Conservation (phyloP, 2,797 vertebrate species). For the Sardinella longiceps region DNA sequence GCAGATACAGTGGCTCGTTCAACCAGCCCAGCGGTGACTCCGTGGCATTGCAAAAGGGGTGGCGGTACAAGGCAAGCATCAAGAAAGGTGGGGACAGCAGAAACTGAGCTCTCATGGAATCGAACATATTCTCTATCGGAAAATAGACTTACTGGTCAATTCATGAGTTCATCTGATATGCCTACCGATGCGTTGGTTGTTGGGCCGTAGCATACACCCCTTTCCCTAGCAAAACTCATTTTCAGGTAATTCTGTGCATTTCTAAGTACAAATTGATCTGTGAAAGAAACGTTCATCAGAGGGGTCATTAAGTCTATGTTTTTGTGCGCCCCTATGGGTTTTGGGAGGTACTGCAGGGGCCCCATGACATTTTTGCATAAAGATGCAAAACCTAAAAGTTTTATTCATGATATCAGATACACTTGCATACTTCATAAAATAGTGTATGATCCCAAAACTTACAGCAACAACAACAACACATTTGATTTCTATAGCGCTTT, state of each 20-base stretch:
- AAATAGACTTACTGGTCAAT: background rate
- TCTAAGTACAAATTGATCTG: too few species aligned
- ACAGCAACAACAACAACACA: too few species aligned
- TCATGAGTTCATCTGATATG: too few species aligned
- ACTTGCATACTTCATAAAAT: background rate
- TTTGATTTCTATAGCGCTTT: too few species aligned
- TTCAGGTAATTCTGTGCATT: too few species aligned
- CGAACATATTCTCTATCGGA: background rate
- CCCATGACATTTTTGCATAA: background rate
- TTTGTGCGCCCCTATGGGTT: background rate
- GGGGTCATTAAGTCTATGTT: too few species aligned
- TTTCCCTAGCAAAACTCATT: too few species aligned
- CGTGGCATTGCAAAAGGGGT: slow-evolving; percentile 15
- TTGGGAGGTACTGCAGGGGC: background rate
- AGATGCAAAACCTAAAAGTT: background rate
- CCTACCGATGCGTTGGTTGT: too few species aligned
- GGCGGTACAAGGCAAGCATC: slow-evolving; percentile 7
- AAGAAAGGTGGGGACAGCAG: slow-evolving; percentile 12
- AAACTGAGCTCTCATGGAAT: background rate
- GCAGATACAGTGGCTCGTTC: slow-evolving; percentile 3
- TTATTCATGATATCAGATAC: background rate
- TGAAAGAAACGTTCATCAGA: too few species aligned
- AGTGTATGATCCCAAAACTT: background rate
- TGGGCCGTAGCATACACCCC: too few species aligned
- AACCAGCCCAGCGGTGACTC: slow-evolving; percentile 14